These are phyloP conservation scores for Chaetura pelagica DNA, from an alignment of 2,113 vertebrate genomes.

Conservation along the genomic window DNA sequence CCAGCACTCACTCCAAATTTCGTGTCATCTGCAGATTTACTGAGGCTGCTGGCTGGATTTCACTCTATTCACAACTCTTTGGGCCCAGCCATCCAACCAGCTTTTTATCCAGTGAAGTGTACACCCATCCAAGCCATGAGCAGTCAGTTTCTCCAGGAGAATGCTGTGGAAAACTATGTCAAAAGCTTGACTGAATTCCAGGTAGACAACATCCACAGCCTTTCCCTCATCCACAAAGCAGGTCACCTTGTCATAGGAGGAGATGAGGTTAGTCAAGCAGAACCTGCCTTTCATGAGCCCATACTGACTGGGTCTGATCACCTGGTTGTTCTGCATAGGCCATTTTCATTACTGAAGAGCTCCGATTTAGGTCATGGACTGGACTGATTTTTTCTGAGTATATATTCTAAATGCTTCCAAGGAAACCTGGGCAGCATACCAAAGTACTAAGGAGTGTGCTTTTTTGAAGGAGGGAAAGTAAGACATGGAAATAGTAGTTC, in stretches of 20 bases:
- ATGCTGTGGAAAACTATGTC: too few species aligned
- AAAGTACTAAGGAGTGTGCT: background rate
- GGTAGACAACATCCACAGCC: too few species aligned
- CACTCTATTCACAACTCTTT: background rate
- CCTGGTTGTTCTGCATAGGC: background rate
- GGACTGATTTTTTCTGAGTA: background rate
- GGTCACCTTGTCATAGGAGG: background rate
- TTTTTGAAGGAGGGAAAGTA: background rate
- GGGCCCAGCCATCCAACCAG: background rate
- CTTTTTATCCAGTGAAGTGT: background rate
- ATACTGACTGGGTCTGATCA: background rate
- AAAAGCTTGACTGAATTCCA: too few species aligned
- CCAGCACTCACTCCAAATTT: background rate
- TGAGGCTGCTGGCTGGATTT: background rate
- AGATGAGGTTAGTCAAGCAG: background rate
- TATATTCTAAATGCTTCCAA: background rate
- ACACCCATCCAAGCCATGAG: background rate
- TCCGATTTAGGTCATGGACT: background rate
- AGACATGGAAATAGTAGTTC: background rate
- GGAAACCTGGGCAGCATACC: background rate
- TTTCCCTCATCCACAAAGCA: background rate
- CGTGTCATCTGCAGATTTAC: background rate
- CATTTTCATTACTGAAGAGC: background rate
- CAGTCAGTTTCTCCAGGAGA: background rate
- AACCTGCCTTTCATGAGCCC: background rate